These are phyloP conservation scores for Drosophila pruinosa DNA, from an alignment of 1,140 invertebrate genomes.

Conservation along the genomic window DNA sequence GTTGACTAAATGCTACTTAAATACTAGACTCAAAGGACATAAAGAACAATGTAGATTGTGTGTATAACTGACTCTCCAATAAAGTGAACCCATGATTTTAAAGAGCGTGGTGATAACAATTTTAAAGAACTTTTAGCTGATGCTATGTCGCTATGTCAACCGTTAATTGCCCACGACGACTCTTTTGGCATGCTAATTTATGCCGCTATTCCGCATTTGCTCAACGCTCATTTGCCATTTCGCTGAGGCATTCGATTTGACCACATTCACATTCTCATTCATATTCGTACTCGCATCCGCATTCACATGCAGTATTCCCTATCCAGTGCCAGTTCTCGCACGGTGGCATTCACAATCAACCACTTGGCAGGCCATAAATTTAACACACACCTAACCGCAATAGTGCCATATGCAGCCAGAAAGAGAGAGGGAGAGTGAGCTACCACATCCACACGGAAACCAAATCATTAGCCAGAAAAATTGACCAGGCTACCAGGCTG, in stretches of 20 bases:
- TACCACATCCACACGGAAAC: conserved; percentile 51
- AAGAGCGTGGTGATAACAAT: not conserved
- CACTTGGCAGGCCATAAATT: conserved; percentile 77
- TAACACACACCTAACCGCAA: conserved; percentile 56
- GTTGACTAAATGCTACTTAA: no score
- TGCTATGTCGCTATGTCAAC: not conserved
- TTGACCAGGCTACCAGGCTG: conserved; percentile 50
- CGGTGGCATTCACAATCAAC: conserved; percentile 74
- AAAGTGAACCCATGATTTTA: not conserved
- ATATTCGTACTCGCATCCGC: conserved; percentile 1
- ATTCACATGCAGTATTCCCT: conserved; percentile 42
- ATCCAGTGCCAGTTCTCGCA: conserved; percentile 48
- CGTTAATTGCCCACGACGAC: conserved; percentile 15
- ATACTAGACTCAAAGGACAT: no score
- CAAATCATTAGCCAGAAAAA: conserved; percentile 78
- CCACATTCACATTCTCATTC: conserved; percentile 13
- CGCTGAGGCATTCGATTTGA: conserved; percentile 4
- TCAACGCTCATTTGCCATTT: not conserved
- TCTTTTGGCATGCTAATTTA: conserved; percentile 29
- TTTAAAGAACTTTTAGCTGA: not conserved
- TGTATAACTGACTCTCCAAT: no score
- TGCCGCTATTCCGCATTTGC: not conserved
- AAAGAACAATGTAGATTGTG: no score
- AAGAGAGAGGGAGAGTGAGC: not conserved
- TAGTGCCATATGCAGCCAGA: conserved; percentile 5